phyloP scores from a whole-genome alignment of 2,797 vertebrate species.

The Takifugu ocellatus region DNA sequence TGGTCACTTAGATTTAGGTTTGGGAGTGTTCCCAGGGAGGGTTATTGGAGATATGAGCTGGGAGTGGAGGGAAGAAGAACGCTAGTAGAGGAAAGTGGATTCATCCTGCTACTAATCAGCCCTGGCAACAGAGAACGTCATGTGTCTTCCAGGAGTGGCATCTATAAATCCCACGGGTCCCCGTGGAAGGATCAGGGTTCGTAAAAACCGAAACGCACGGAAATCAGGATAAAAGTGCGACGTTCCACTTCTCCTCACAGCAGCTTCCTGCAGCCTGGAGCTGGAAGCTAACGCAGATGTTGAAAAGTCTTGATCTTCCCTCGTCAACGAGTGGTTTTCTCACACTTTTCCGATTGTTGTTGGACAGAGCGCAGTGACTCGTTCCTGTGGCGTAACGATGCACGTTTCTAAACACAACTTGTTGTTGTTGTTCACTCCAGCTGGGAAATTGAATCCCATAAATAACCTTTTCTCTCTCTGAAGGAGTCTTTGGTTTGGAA shows the following conservation, averaged over 20 bases:
- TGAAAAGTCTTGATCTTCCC: not conserved
- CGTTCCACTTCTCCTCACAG: conserved; percentile 11
- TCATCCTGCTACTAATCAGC: conserved; percentile 50
- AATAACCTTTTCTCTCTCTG: conserved; percentile 19
- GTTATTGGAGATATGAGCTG: not conserved
- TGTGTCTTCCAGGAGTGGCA: conserved; percentile 25
- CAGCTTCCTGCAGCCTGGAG: no score
- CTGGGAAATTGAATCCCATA: not conserved
- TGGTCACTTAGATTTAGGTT: no score
- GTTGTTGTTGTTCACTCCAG: conserved; percentile 8
- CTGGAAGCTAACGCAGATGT: conserved; percentile 7
- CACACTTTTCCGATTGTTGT: no score
- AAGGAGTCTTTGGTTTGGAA: conserved; percentile 7
- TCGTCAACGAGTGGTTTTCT: no score
- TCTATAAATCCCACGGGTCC: conserved; percentile 31
- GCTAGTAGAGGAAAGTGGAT: conserved; percentile 35
- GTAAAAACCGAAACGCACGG: conserved; percentile 14
- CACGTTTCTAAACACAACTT: conserved; percentile 1
- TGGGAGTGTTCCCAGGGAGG: not conserved
- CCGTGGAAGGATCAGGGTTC: conserved; percentile 7
- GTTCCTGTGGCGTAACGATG: not conserved
- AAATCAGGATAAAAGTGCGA: not conserved
- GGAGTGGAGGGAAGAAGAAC: not conserved
- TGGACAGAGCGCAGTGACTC: no score
- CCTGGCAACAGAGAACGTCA: conserved; percentile 39